Evolutionary conservation across 2,797 vertebrate genomes (phyloP), one percentile per base, ranked within the genome.

Genomic region (Cetoscarus ocellatus): DNA sequence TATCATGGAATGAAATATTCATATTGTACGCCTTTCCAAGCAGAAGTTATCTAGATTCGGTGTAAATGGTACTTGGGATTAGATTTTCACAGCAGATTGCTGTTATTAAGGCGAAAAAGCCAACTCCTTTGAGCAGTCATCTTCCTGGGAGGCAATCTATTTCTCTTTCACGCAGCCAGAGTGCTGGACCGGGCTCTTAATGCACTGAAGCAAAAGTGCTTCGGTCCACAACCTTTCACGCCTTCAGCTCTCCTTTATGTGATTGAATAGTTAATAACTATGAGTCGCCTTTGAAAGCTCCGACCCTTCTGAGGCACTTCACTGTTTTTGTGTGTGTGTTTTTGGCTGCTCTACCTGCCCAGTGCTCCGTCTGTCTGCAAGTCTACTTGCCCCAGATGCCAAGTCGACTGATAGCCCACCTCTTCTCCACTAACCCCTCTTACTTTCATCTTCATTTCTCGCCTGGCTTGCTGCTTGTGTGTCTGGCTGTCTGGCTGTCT

Each of bases 241-340:
- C 93, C 93, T 93, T 94, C 88, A 90, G 87, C 91, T 92, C 90
- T 87, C 91, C 91, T 93, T 94, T 90, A 92, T 93, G 92, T 94
- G 94, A 94, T 92, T 94, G 94, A 95, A 95, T 95, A 94, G 90
- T 94, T 95, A 94, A 95, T 94, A 94, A 94, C 93, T 91, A 86
- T 86, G 91, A 93, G 91, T 93, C 88, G 84, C 89, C 86, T 93
- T 93, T 94, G 88, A 94, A 95, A 93, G 91, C 89, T 80, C 65
- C 53, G 79, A 81, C 83, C 85, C 79, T 89, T 89, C 85, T 85
- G 53, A 84, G 80, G 82, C 82, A 70, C 87, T 86, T 86, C 79
- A 85, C 75, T 76, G 85, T 87, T 86, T 78, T 91, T 85, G 8
- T 48, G 19, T 89, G 78, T 89, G 85, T 90, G 73, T 87, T 83